Conservation (phyloP, 2,888 invertebrate species). For the Patella caerulea region DNA sequence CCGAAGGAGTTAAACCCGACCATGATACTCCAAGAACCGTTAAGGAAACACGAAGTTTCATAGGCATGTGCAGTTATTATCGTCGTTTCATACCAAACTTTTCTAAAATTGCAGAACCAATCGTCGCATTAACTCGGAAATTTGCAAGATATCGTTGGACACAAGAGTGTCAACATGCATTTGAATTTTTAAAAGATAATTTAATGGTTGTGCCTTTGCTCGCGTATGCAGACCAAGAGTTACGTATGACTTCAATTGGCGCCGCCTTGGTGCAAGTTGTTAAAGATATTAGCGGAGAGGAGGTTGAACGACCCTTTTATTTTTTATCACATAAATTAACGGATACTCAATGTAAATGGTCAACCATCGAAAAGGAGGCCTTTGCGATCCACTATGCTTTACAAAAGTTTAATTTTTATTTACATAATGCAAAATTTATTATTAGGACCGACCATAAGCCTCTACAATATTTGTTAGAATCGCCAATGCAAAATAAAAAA, state of each 20-base stretch:
- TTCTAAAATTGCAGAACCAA: constrained; percentile 35
- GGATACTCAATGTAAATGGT: neutral
- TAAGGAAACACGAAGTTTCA: constrained; percentile 34
- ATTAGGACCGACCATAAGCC: constrained; percentile 19
- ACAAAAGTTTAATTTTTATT: neutral
- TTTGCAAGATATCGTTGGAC: neutral
- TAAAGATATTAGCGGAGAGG: neutral
- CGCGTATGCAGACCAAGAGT: neutral
- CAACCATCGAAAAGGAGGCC: neutral
- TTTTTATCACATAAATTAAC: neutral
- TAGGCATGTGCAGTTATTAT: constrained; percentile 41
- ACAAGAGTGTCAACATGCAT: constrained; percentile 7
- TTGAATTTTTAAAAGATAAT: neutral
- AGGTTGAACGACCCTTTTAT: neutral
- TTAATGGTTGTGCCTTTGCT: neutral
- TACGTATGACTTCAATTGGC: neutral
- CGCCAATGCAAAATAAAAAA: constrained; percentile 16
- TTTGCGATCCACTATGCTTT: constrained; percentile 10
- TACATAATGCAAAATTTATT: too few relatives aligned
- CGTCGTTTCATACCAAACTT: constrained; percentile 37
- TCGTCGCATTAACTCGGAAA: constrained; percentile 28
- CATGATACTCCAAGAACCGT: constrained; percentile 28
- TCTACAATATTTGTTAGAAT: constrained; percentile 13
- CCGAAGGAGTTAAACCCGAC: constrained; percentile 32
- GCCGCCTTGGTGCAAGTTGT: neutral